phyloP scores from a whole-genome alignment of 2,797 vertebrate genomes.

The Holocentrus rufus region DNA sequence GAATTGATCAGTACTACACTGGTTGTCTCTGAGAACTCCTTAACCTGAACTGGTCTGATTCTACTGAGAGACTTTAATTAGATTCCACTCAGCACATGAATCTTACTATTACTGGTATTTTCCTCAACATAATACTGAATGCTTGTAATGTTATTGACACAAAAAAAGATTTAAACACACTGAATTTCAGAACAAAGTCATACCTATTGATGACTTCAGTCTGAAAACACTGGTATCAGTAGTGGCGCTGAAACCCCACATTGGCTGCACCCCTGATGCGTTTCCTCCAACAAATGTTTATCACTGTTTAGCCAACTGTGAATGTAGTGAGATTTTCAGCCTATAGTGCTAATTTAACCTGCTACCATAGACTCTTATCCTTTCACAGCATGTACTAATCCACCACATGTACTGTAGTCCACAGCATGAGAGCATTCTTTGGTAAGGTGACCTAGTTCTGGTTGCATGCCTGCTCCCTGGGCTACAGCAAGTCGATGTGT shows the following conservation, averaged over 20 bases:
- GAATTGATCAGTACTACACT: no score
- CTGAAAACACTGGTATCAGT: background rate
- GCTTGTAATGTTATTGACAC: no score
- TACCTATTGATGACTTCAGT: background rate
- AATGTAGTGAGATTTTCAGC: background rate
- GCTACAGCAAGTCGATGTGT: background rate
- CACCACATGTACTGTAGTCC: background rate
- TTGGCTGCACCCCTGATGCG: no score
- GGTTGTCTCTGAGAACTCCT: no score
- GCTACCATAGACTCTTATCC: background rate
- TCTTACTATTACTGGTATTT: no score
- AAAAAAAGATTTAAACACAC: no score
- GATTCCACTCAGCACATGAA: no score
- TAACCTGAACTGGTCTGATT: no score
- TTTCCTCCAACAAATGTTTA: no score
- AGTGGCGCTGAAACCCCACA: no score
- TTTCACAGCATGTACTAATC: background rate
- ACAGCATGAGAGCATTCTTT: slow-evolving; percentile 43
- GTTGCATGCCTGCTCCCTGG: background rate
- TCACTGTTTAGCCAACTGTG: background rate
- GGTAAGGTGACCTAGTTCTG: slow-evolving; percentile 68
- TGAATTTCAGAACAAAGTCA: background rate
- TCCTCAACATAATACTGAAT: no score
- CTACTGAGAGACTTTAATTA: no score
- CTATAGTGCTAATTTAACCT: background rate